Evolutionary conservation across 2,888 invertebrate species (phyloP).

Genomic region (Coremacera marginata): DNA sequence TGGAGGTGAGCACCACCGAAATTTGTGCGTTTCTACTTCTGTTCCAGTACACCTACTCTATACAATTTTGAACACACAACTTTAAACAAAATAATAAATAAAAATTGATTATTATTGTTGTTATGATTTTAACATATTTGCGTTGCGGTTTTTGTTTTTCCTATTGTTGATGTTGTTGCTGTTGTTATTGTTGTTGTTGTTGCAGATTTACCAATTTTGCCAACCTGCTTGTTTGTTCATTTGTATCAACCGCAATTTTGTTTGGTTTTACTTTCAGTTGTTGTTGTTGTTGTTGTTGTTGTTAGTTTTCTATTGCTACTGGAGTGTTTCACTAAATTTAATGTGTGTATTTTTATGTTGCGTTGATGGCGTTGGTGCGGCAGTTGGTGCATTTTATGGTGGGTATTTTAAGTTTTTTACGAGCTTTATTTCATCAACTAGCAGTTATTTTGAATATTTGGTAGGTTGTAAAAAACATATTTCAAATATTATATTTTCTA

Average conservation of each 20-base stretch:
- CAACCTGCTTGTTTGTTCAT: neutral
- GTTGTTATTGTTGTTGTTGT: neutral
- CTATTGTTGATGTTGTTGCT: neutral
- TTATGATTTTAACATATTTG: neutral
- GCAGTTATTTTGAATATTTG: no score
- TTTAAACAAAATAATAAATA: neutral
- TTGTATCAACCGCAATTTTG: constrained; percentile 7
- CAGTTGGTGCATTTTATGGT: no score
- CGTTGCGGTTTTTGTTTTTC: neutral
- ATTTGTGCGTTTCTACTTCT: neutral
- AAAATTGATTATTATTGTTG: constrained; percentile 6
- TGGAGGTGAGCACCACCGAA: neutral
- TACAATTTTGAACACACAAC: no score
- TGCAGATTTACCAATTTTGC: neutral
- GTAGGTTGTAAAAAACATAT: no score
- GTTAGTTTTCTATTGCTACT: neutral
- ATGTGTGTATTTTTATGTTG: no score
- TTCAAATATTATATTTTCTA: no score
- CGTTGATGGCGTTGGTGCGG: no score
- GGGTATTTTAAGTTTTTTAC: no score
- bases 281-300: neutral
- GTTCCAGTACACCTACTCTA: no score
- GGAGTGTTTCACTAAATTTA: neutral
- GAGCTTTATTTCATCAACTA: no score
- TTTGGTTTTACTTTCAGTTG: constrained; percentile 5